Base-by-base conservation (phyloP, 2,113 vertebrate genomes). In the Madoqua kirkii region DNA sequence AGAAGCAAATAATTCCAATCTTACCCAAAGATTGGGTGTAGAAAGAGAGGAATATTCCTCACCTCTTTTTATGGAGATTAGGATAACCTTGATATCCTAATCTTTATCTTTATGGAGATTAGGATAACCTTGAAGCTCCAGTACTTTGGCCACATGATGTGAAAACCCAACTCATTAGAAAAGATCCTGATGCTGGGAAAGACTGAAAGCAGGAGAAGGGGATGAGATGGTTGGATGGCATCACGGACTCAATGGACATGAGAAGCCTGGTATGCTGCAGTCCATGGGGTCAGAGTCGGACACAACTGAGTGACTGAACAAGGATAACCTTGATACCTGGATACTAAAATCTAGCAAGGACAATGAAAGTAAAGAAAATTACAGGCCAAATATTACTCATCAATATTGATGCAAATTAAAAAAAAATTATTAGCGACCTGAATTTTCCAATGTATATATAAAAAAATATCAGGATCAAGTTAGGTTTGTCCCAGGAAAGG, bases 351-450 rank as follows among this genome's bases (percentile, higher is more conserved):
- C 36, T 74, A 31, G 11, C 50, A 89, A 95, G 13, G 43, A 91
- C 9, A 59, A 52, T 15, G 16, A 71, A 93, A 85, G 13, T 88
- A 59, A 86, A 19, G 19, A 88, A 93, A 96, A 86, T 78, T 60
- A 48, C 1, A 84, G 86, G 16, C 11, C 54, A 82, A 62, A 71
- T 93, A 67, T 40, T 84, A 59, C 31, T 85, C n/a, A 78, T 43
- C 3, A 45, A 45, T 60, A 55, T 4, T 19, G 55, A 95, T 67
- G 7, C 31, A 79, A 67, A 93, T 40, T 13, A 0, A 33, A 92
- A 55, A 95, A 74, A 95, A 74, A 93, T 91, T 91, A 60, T 81
- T 89, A 93, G 71, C n/a, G 95, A 91, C 60, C 57, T 40, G 21
- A 57, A 76, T 78, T 31, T 97, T 91, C 31, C 36, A 89, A 67